Evolutionary conservation across 2,113 vertebrate species (phyloP).

Genomic region (Malurus cyaneus): DNA sequence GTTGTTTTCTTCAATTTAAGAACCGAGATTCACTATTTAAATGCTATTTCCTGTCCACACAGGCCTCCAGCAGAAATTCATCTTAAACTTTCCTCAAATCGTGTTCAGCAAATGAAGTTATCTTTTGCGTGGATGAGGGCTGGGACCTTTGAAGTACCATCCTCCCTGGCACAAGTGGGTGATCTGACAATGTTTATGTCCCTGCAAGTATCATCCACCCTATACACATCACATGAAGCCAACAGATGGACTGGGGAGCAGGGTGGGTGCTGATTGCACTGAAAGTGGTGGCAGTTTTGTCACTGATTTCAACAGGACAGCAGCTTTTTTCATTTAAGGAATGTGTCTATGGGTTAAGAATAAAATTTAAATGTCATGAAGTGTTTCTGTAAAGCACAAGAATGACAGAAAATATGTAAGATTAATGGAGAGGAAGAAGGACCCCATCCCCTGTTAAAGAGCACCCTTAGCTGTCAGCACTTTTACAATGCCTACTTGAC

Average conservation of each 20-base stretch:
- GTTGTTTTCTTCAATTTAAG: neutral
- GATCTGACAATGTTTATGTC: neutral
- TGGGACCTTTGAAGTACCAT: neutral
- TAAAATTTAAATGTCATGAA: neutral
- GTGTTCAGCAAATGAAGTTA: neutral
- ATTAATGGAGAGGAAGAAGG: neutral
- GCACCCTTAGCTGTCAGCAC: neutral
- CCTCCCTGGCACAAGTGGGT: neutral
- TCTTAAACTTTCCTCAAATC: neutral
- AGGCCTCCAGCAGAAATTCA: neutral
- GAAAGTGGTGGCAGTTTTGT: neutral
- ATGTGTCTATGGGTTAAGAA: neutral
- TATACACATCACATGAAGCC: neutral
- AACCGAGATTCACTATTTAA: neutral
- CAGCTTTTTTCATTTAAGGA: neutral
- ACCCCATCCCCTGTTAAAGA: neutral
- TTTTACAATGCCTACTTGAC: neutral
- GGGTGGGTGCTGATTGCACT: neutral
- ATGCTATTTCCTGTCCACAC: neutral
- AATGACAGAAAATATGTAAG: neutral
- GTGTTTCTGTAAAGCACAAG: neutral
- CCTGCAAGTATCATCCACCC: neutral
- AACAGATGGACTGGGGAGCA: neutral
- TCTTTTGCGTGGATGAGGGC: neutral
- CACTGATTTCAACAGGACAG: neutral